A percentile compares a stretch with the other conserved stretches of the same genome.
phyloP scores from a whole-genome alignment of 1,140 invertebrate genomes.

The Macrocentrus cingulum region DNA sequence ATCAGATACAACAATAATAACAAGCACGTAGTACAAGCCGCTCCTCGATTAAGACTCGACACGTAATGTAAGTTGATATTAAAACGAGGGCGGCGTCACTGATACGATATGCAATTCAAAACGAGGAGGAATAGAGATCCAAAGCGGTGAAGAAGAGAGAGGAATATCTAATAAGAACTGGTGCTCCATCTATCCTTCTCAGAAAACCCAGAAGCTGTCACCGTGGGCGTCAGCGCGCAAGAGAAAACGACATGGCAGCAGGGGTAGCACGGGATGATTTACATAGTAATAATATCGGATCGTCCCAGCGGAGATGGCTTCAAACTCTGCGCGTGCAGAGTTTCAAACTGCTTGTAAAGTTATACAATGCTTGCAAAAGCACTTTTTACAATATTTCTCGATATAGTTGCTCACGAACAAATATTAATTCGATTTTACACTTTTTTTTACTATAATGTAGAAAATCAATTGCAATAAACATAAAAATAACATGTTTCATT shows the following conservation, averaged over 20 bases:
- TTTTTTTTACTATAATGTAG: too few relatives aligned
- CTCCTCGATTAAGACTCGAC: too few relatives aligned
- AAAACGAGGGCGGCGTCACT: slow-evolving; percentile 34
- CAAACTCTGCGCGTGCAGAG: slow-evolving; percentile 2
- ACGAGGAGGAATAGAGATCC: slow-evolving; percentile 1
- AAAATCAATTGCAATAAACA: too few relatives aligned
- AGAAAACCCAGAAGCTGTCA: slow-evolving; percentile 52
- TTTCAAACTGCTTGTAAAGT: too few relatives aligned
- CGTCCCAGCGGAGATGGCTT: slow-evolving; percentile 26
- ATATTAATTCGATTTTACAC: too few relatives aligned
- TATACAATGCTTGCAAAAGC: slow-evolving; percentile 18
- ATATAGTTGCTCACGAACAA: slow-evolving; percentile 26
- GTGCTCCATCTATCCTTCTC: slow-evolving; percentile 53
- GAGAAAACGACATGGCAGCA: slow-evolving; percentile 32
- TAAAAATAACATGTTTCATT: too few relatives aligned
- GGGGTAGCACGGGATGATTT: slow-evolving; percentile 44
- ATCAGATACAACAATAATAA: too few relatives aligned
- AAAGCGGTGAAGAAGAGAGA: slow-evolving; percentile 18
- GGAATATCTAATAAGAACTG: slow-evolving; percentile 51
- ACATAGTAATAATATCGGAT: slow-evolving; percentile 58
- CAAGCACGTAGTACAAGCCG: too few relatives aligned
- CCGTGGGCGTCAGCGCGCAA: slow-evolving; percentile 50
- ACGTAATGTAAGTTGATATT: slow-evolving; percentile 39
- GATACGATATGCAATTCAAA: neutral
- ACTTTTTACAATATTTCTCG: slow-evolving; percentile 26